phyloP scores from a whole-genome alignment of 2,797 vertebrate species.

The Petrocephalus schoutedeni region DNA sequence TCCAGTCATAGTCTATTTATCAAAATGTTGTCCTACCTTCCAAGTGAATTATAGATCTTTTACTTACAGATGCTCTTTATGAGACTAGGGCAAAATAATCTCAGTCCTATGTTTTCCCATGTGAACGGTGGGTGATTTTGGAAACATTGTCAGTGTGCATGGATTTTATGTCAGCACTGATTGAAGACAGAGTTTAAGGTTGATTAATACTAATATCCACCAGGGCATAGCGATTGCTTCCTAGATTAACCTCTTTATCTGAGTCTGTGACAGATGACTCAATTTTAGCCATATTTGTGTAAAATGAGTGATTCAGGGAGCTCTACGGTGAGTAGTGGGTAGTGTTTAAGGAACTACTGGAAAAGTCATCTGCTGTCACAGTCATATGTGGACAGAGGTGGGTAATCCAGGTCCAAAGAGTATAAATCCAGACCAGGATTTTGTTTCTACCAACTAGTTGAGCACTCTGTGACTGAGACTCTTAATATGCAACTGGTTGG shows the following conservation, averaged over 20 bases:
- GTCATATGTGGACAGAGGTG: no score
- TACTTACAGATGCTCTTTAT: background rate
- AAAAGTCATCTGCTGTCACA: background rate
- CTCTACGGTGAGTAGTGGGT: background rate
- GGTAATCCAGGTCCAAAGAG: no score
- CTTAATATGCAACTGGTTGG: no score
- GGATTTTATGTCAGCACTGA: background rate
- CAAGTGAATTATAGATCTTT: background rate
- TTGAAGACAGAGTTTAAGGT: background rate
- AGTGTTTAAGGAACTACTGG: background rate
- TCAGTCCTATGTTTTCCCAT: background rate
- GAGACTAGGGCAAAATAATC: background rate
- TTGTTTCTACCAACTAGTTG: no score
- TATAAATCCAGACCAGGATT: no score
- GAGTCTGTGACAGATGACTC: background rate
- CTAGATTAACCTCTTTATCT: constrained; percentile 2
- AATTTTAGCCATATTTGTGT: constrained; percentile 7
- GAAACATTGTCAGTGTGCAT: background rate
- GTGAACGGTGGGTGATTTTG: background rate
- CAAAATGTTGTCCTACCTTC: constrained; percentile 6
- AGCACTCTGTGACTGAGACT: no score
- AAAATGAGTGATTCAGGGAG: background rate
- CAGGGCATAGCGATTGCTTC: background rate
- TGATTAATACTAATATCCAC: background rate
- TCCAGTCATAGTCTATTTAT: background rate